Conservation (phyloP, 1,140 invertebrate species). For the Galleria mellonella region DNA sequence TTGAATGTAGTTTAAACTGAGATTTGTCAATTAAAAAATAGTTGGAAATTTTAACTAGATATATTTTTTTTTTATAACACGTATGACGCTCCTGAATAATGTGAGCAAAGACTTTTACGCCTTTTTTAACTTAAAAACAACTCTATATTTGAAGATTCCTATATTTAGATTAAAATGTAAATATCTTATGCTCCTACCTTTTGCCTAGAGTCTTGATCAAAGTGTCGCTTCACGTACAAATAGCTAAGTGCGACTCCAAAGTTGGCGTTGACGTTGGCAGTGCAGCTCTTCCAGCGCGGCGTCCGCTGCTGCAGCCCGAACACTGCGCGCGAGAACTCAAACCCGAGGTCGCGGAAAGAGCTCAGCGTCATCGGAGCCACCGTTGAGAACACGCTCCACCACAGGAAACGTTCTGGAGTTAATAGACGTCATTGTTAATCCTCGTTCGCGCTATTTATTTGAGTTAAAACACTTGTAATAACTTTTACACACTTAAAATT, state of each 20-base stretch:
- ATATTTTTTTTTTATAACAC: no score
- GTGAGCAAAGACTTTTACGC: no score
- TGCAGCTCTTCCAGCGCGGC: conserved; percentile 83
- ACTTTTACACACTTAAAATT: no score
- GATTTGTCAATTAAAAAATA: no score
- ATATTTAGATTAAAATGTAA: background rate
- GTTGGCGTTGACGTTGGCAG: conserved; percentile 83
- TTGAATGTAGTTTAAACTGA: no score
- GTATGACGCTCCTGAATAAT: no score
- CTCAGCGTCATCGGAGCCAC: conserved; percentile 77
- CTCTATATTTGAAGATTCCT: no score
- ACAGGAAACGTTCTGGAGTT: conserved; percentile 76
- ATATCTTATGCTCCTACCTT: conserved; percentile 70
- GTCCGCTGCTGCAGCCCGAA: conserved; percentile 78
- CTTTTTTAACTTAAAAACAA: no score
- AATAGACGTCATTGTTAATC: background rate
- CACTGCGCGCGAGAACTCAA: conserved; percentile 77
- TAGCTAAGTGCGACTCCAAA: conserved; percentile 87
- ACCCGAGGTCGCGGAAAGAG: conserved; percentile 77
- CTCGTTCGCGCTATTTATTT: no score
- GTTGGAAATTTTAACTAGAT: no score
- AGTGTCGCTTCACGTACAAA: conserved; percentile 83
- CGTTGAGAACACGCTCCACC: conserved; percentile 81
- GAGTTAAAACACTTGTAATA: no score
- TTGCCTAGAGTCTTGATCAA: conserved; percentile 79